These are phyloP conservation scores for Petrosia ficiformis DNA, from an alignment of 37 sponge, comb jelly and placozoan genomes.

Conservation along the genomic window DNA sequence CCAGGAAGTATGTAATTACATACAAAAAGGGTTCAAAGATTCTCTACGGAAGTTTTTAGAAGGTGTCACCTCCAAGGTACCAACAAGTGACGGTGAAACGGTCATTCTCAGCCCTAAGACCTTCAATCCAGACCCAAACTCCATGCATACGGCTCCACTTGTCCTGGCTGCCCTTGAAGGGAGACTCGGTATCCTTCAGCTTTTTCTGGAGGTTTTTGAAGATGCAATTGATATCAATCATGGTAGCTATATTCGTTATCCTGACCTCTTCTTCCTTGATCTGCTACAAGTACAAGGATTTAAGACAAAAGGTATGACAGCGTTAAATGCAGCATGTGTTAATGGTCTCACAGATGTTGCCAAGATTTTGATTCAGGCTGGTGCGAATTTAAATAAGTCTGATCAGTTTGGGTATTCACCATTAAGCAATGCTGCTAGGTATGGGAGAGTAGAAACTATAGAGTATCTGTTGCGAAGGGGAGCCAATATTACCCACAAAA, in stretches of 20 bases:
- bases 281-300: not conserved
- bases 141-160: not conserved
- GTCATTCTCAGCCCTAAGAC: not conserved
- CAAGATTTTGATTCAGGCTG: not conserved
- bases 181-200: not conserved
- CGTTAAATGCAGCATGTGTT: not conserved
- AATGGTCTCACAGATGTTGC: not conserved
- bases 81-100: not conserved
- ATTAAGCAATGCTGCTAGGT: slow-evolving; percentile 1
- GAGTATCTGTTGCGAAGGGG: not conserved
- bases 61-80: not conserved
- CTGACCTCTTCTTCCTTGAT: not conserved
- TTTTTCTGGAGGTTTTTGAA: not conserved
- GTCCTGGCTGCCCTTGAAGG: not conserved
- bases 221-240: slow-evolving; percentile 3
- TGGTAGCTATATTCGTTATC: not conserved
- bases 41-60: not conserved
- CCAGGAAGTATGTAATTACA: not conserved
- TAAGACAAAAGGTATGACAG: slow-evolving; percentile 1
- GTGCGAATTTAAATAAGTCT: not conserved
- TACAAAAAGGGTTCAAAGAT: not conserved
- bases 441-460: not conserved
- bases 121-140: not conserved
- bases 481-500: not conserved
- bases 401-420: slow-evolving; percentile 8